phyloP scores from a whole-genome alignment of 2,797 vertebrate genomes.

The Ataeniobius toweri region DNA sequence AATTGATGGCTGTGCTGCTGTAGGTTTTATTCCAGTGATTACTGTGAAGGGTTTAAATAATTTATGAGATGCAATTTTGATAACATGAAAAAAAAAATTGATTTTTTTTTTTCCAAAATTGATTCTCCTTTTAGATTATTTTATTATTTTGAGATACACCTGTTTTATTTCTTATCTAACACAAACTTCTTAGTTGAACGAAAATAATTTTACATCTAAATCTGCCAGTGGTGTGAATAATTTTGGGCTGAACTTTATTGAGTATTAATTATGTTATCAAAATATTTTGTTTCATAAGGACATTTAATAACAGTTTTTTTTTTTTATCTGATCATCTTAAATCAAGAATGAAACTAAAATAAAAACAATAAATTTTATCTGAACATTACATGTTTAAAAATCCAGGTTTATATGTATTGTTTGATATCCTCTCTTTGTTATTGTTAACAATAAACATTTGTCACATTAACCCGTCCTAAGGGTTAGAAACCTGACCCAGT shows the following conservation, averaged over 20 bases:
- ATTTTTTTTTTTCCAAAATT: not conserved
- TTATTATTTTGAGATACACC: not conserved
- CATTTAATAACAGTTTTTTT: not conserved
- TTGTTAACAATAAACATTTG: not conserved
- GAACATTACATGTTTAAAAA: no score
- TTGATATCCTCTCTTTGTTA: not conserved
- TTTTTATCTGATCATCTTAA: not conserved
- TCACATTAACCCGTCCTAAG: not conserved
- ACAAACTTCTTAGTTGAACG: not conserved
- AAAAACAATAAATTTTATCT: not conserved
- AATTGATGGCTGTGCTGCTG: not conserved
- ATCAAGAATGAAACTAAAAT: not conserved
- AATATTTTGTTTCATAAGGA: not conserved
- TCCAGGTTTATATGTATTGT: no score
- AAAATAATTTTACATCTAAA: not conserved
- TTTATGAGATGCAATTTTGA: not conserved
- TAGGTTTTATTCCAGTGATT: not conserved
- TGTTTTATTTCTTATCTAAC: not conserved
- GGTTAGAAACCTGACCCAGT: not conserved
- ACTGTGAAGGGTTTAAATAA: not conserved
- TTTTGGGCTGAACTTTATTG: not conserved
- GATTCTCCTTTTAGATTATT: not conserved
- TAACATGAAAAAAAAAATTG: not conserved
- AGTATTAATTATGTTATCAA: not conserved
- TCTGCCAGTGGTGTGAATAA: not conserved